phyloP scores from a whole-genome alignment of 37 sponge, comb jelly and placozoan species.

The Diacarnus erythraeanus region DNA sequence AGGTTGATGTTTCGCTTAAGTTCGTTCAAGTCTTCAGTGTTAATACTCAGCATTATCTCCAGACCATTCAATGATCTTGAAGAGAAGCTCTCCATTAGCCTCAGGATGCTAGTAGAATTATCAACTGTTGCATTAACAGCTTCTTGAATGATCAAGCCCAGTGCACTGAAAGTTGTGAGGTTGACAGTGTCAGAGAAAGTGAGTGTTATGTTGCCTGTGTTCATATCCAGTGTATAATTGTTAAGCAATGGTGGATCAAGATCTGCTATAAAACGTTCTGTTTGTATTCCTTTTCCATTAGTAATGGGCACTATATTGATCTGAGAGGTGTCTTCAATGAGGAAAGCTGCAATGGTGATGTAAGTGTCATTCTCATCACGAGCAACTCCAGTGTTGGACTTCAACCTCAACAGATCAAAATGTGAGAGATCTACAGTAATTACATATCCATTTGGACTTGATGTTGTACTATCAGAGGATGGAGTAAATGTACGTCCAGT shows the following conservation, averaged over 20 bases:
- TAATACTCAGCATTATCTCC: conserved; percentile 39
- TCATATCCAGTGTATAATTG: conserved; percentile 76
- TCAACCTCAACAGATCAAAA: conserved; percentile 77
- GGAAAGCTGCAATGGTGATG: conserved; percentile 73
- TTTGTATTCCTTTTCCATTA: conserved; percentile 71
- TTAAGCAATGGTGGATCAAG: conserved; percentile 61
- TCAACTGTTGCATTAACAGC: conserved; percentile 23
- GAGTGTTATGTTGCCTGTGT: conserved; percentile 58
- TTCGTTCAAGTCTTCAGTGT: conserved; percentile 74
- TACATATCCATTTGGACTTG: conserved; percentile 81
- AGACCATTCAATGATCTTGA: conserved; percentile 57
- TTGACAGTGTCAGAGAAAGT: conserved; percentile 92
- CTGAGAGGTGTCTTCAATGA: conserved; percentile 77
- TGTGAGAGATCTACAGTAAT: conserved; percentile 74
- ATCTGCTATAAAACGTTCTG: conserved; percentile 67
- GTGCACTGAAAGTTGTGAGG: conserved; percentile 60
- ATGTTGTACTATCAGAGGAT: conserved; percentile 47
- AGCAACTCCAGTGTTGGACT: conserved; percentile 77
- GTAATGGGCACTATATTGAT: conserved; percentile 89
- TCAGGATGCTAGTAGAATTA: conserved; percentile 21
- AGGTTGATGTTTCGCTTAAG: conserved; percentile 75
- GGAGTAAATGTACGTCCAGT: conserved; percentile 63
- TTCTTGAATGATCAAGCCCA: conserved; percentile 53
- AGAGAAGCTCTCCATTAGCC: conserved; percentile 51
- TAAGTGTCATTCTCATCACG: conserved; percentile 66